Evolutionary conservation across 1,140 invertebrate genomes (phyloP), one percentile per base, ranked within the genome.

Genomic region (Drosophila burlai): DNA sequence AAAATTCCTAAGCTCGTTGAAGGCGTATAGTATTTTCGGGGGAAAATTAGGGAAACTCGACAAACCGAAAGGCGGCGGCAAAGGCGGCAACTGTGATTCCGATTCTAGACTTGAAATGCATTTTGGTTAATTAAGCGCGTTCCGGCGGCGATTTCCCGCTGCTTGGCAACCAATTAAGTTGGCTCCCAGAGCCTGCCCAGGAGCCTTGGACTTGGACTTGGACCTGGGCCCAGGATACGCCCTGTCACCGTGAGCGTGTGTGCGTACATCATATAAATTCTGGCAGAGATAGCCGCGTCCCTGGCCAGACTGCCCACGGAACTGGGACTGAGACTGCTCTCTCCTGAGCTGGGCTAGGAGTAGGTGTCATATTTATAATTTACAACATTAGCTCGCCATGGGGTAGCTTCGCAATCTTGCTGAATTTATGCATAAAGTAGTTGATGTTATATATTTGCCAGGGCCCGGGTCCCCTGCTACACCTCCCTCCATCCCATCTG

Each of bases 321-420:
- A 59, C 24, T 24, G 24, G 2, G 24, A 3, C 24, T 24, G 24
- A 24, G 24, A 24, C 24, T 24, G 24, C 24, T 24, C 24, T 24
- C 24, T 24, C 57, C 10, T 43, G 40, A 34, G n/a, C 26, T 46
- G 47, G 55, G 60, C 81, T 89, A 81, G 84, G 85, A 90, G 85
- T 90, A 90, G 85, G 85, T 90, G 85, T 90, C 85, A 90, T 90
- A 90, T 90, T 90, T 90, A 90, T 90, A 90, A 90, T 90, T 90
- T 90, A 90, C 85, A 90, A 90, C 85, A 90, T 90, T 90, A 85
- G 85, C 85, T 85, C 85, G 81, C 85, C 85, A 90, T 90, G 85
- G 85, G 85, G 85, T 87, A 87, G 84, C 84, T 87, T 87, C 84
- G 84, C 84, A 87, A 87, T 87, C 84, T 87, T 87, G 84, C 84